Percentiles rank a stretch among this genome's conserved stretches.
Evolutionary conservation across 2,797 vertebrate species (phyloP).

Genomic region (Syndactyla subalaris): DNA sequence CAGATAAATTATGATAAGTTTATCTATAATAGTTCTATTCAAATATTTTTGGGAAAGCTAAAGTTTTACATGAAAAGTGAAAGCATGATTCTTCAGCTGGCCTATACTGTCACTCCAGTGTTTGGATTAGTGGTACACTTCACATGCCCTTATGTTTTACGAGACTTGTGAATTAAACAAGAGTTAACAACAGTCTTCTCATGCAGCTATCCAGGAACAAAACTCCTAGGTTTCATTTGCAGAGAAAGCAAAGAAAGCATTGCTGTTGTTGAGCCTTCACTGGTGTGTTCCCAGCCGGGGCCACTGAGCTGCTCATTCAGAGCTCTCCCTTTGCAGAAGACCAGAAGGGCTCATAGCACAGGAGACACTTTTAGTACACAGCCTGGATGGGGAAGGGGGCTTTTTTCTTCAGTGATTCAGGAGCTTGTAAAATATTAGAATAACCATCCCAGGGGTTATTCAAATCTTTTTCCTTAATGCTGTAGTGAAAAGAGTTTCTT

Average conservation of each 20-base stretch:
- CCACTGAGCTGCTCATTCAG: rapidly evolving
- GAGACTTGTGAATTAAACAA: not conserved
- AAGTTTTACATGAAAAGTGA: not conserved
- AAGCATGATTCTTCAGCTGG: not conserved
- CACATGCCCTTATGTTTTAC: rapidly evolving
- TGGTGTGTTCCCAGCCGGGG: not conserved
- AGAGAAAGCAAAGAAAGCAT: not conserved
- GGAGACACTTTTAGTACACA: rapidly evolving
- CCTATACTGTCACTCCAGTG: not conserved
- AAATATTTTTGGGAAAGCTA: not conserved
- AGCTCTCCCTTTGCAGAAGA: not conserved
- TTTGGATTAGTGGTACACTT: not conserved
- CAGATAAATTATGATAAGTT: not conserved
- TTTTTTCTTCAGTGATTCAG: not conserved
- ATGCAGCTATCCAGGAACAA: not conserved
- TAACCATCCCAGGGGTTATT: not conserved
- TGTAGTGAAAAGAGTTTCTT: not conserved
- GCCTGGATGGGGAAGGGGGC: not conserved
- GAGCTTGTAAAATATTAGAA: not conserved
- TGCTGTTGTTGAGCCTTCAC: not conserved
- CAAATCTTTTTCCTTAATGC: not conserved
- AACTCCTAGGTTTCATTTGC: not conserved
- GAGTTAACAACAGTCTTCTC: not conserved
- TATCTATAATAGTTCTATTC: not conserved
- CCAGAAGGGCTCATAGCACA: not conserved